These are phyloP conservation scores for Triplophysa dalaica DNA, from an alignment of 2,113 vertebrate genomes.

Conservation along the genomic window DNA sequence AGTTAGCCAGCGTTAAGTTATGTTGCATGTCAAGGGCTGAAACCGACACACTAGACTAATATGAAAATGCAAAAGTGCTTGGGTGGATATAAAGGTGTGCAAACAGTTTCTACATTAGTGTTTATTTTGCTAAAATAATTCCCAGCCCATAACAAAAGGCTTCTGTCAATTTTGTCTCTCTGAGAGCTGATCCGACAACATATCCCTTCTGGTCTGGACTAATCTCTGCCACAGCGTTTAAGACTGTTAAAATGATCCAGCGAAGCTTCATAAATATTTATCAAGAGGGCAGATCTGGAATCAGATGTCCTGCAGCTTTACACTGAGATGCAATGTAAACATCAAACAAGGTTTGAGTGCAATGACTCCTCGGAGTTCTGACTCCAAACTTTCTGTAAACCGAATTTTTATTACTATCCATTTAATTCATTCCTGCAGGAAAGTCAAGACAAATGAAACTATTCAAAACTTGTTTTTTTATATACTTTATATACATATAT, in stretches of 20 bases:
- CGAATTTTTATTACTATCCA: no score
- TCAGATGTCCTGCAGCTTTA: not conserved
- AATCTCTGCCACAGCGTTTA: conserved; percentile 11
- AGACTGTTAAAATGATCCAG: conserved; percentile 9
- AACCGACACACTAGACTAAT: not conserved
- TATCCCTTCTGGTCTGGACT: conserved; percentile 1
- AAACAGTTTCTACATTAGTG: not conserved
- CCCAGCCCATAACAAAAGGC: not conserved
- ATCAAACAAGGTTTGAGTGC: conserved; percentile 17
- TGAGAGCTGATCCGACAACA: not conserved
- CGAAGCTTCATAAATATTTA: conserved; percentile 26
- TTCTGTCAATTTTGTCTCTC: not conserved
- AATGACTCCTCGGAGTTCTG: not conserved
- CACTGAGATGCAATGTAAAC: not conserved
- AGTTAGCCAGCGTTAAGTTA: not conserved
- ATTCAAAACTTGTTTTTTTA: no score
- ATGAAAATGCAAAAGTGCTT: not conserved
- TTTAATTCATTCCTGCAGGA: no score
- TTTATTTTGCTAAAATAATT: not conserved
- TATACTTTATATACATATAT: no score
- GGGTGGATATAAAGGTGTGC: not conserved
- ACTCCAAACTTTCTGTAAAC: no score
- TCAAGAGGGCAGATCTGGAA: conserved; percentile 3
- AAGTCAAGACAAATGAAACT: no score
- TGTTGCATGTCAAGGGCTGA: not conserved